Conservation (phyloP, 2,113 vertebrate genomes). For the Alouatta palliata region DNA sequence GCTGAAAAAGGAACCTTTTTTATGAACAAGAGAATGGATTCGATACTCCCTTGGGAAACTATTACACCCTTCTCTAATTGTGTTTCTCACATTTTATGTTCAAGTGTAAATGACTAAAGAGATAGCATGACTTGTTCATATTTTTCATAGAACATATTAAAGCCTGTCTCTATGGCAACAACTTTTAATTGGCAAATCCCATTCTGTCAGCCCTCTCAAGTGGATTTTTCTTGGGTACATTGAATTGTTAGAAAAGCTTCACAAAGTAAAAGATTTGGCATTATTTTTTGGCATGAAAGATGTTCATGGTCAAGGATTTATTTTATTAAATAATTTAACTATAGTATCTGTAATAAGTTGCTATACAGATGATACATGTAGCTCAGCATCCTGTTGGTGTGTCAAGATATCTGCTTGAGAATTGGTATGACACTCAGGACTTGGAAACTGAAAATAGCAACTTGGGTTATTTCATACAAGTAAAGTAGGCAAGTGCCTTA, state of each 20-base stretch:
- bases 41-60: conserved; percentile 15
- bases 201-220: conserved; percentile 57
- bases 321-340: not conserved
- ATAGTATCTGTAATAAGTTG: not conserved
- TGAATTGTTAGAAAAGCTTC: conserved; percentile 29
- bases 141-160: conserved; percentile 70
- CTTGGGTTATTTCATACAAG: not conserved
- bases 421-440: not conserved
- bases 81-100: conserved; percentile 75
- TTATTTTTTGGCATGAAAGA: not conserved
- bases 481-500: not conserved
- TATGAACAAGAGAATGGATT: not conserved
- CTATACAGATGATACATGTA: not conserved
- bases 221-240: conserved; percentile 44
- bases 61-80: conserved; percentile 42
- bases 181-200: conserved; percentile 70
- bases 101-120: conserved; percentile 72
- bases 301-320: not conserved
- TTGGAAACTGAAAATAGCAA: not conserved
- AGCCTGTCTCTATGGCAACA: conserved; percentile 75
- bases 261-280: not conserved
- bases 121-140: conserved; percentile 47
- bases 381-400: not conserved
- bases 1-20: conserved; percentile 39
- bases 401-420: not conserved